Evolutionary conservation across 64 coral and sea anemone species (phyloP).

Genomic region (Montipora cactus): DNA sequence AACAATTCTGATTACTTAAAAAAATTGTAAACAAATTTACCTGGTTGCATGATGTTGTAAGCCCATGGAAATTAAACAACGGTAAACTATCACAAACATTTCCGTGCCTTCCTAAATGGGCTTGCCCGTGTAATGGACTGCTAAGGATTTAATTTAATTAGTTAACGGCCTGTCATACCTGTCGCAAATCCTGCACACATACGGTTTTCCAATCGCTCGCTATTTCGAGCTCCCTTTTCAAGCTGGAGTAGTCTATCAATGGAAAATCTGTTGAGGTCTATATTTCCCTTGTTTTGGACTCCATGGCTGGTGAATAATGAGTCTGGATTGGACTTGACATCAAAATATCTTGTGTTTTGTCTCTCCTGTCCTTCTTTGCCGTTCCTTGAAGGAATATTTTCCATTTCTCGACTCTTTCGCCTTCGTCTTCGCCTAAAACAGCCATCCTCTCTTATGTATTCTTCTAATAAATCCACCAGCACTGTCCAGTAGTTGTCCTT

Average conservation of each 20-base stretch:
- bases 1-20: no score
- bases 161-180: conserved; percentile 14
- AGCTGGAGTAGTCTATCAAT: conserved; percentile 26
- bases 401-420: conserved; percentile 78
- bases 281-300: conserved; percentile 37
- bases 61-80: background rate
- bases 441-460: conserved; percentile 87
- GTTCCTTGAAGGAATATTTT: background rate
- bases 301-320: background rate
- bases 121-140: background rate
- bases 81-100: background rate
- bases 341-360: background rate
- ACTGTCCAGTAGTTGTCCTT: conserved; percentile 99
- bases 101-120: background rate
- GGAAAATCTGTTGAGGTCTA: conserved; percentile 46
- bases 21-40: no score
- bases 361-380: background rate
- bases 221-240: conserved; percentile 1
- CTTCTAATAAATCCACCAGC: conserved; percentile 74
- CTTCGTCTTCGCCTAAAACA: conserved; percentile 86
- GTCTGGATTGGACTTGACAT: conserved; percentile 4
- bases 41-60: no score
- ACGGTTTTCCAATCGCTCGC: conserved; percentile 6
- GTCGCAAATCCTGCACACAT: background rate
- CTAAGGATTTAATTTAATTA: background rate